phyloP scores from a whole-genome alignment of 2,888 invertebrate species.

The Creontiades dilutus region DNA sequence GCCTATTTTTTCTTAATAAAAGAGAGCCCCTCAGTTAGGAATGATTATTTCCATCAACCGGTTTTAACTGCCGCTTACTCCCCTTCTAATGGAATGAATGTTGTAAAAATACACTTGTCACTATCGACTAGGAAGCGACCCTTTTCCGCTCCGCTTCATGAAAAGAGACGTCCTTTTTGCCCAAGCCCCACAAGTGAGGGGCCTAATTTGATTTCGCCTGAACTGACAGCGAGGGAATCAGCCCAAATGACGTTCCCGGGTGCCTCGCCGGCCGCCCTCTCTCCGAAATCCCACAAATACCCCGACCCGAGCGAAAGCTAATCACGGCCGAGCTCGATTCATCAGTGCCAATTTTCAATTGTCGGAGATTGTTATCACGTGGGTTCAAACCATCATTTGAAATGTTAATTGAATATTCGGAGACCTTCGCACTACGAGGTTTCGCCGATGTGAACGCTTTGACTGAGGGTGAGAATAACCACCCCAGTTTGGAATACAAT shows the following conservation, averaged over 20 bases:
- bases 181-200: slow-evolving; percentile 25
- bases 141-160: slow-evolving; percentile 6
- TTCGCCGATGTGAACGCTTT: neutral
- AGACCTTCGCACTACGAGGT: neutral
- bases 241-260: neutral
- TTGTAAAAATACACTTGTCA: slow-evolving; percentile 27
- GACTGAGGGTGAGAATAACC: neutral
- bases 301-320: slow-evolving; percentile 13
- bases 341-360: slow-evolving; percentile 7
- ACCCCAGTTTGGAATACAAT: no score
- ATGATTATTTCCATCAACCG: neutral
- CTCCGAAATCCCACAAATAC: slow-evolving; percentile 26
- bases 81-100: slow-evolving; percentile 28
- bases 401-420: neutral
- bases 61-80: slow-evolving; percentile 14
- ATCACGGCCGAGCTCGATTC: slow-evolving; percentile 9
- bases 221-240: slow-evolving; percentile 35
- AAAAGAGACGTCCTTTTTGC: slow-evolving; percentile 17
- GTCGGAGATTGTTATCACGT: neutral
- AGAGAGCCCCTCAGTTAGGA: neutral
- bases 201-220: slow-evolving; percentile 35
- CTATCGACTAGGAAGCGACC: slow-evolving; percentile 19
- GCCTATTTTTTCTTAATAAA: no score
- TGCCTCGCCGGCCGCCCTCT: neutral
- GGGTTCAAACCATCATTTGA: neutral